A percentile compares a stretch with the other conserved stretches of the same genome.
These are phyloP conservation scores for Napeogenes sylphis DNA, from an alignment of 2,888 invertebrate genomes.

Conservation along the genomic window DNA sequence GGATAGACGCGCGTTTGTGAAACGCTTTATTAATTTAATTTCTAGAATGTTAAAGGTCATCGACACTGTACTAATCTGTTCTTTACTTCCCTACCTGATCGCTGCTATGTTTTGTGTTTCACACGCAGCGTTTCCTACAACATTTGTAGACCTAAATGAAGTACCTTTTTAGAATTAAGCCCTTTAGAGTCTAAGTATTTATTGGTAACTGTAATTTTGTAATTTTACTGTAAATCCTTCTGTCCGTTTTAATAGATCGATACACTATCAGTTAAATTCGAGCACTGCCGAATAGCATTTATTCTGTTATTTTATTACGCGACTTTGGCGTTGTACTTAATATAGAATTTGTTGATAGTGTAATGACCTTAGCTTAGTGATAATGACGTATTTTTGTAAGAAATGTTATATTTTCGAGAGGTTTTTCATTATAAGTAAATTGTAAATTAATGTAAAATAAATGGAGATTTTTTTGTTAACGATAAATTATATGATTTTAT, in stretches of 20 bases:
- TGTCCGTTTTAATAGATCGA: slow-evolving; percentile 33
- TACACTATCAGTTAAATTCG: slow-evolving; percentile 27
- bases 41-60: background rate
- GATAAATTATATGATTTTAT: slow-evolving; percentile 26
- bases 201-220: slow-evolving; percentile 66
- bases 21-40: slow-evolving; percentile 39
- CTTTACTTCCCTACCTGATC: background rate
- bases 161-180: slow-evolving; percentile 71
- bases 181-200: slow-evolving; percentile 69
- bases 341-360: slow-evolving; percentile 19
- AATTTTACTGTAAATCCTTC: slow-evolving; percentile 61
- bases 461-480: slow-evolving; percentile 73
- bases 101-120: slow-evolving; percentile 43
- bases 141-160: slow-evolving; percentile 63
- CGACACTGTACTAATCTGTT: background rate
- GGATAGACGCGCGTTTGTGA: slow-evolving; percentile 52
- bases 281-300: slow-evolving; percentile 12
- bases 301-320: slow-evolving; percentile 9
- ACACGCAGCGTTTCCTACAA: slow-evolving; percentile 59
- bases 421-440: slow-evolving; percentile 63
- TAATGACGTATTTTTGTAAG: slow-evolving; percentile 52
- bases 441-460: slow-evolving; percentile 78
- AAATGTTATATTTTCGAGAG: slow-evolving; percentile 70
- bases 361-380: slow-evolving; percentile 31
- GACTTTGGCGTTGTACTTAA: slow-evolving; percentile 13